Conservation (phyloP, 2,113 vertebrate genomes). For the Periophthalmodon schlosseri region DNA sequence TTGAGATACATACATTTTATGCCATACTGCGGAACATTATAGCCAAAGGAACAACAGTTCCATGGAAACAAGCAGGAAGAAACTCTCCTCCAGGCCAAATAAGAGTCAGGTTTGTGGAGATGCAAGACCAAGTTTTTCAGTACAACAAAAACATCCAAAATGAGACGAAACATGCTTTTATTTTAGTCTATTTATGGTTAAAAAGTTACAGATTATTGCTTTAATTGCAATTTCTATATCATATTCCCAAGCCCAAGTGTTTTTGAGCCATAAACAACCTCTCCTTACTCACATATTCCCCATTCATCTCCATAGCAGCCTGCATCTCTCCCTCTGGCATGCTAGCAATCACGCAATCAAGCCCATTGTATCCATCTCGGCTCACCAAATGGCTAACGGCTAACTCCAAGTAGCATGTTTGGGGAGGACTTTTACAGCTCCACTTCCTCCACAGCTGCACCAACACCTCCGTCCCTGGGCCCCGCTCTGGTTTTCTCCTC, state of each 20-base stretch:
- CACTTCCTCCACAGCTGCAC: conserved; percentile 60
- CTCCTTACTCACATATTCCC: neutral
- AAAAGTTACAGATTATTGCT: too few relatives aligned
- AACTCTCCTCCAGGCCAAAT: too few relatives aligned
- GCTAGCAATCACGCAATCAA: conserved; percentile 32
- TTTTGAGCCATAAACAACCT: neutral
- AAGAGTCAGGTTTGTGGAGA: too few relatives aligned
- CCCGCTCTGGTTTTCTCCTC: conserved; percentile 31
- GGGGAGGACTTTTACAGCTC: conserved; percentile 13
- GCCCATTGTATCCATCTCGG: conserved; percentile 17
- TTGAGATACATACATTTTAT: too few relatives aligned
- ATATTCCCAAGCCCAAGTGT: neutral
- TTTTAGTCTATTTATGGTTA: too few relatives aligned
- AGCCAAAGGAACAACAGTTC: too few relatives aligned
- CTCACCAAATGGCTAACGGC: conserved; percentile 35
- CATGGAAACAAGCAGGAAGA: too few relatives aligned
- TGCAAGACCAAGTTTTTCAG: too few relatives aligned
- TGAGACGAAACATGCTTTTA: too few relatives aligned
- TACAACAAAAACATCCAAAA: too few relatives aligned
- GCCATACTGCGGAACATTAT: too few relatives aligned
- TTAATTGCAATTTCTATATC: neutral
- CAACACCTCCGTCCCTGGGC: conserved; percentile 51
- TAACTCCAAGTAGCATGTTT: conserved; percentile 31
- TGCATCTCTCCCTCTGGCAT: conserved; percentile 29
- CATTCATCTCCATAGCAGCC: conserved; percentile 13